These are phyloP conservation scores for Pithys albifrons DNA, from an alignment of 2,113 vertebrate species.

Conservation along the genomic window DNA sequence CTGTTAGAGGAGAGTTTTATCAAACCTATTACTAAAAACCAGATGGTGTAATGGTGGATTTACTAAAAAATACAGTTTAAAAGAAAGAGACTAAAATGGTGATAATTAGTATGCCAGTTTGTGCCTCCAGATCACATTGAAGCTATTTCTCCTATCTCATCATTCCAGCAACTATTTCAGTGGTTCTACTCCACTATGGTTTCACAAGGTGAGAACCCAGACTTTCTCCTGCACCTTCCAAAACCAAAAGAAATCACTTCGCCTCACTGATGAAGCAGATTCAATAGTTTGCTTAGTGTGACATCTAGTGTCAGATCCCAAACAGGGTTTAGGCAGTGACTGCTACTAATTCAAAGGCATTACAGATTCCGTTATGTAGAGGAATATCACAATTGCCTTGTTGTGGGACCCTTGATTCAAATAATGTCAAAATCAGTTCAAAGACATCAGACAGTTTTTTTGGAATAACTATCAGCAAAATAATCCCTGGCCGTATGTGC, in stretches of 20 bases:
- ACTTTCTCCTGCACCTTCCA: neutral
- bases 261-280: neutral
- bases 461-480: neutral
- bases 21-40: neutral
- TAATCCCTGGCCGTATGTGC: neutral
- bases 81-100: neutral
- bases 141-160: neutral
- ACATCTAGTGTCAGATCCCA: conserved; percentile 70
- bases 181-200: neutral
- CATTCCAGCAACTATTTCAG: neutral
- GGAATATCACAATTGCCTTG: neutral
- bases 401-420: neutral
- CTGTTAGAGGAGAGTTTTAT: neutral
- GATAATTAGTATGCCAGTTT: neutral
- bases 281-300: conserved; percentile 66
- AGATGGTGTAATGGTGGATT: neutral
- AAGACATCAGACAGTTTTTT: neutral
- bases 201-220: neutral
- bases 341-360: neutral
- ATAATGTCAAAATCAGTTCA: neutral
- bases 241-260: neutral
- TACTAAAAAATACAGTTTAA: neutral
- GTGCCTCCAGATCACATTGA: neutral
- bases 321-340: neutral
- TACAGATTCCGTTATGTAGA: neutral